Conservation (phyloP, 2,797 vertebrate species). For the Gymnopithys bicolor region DNA sequence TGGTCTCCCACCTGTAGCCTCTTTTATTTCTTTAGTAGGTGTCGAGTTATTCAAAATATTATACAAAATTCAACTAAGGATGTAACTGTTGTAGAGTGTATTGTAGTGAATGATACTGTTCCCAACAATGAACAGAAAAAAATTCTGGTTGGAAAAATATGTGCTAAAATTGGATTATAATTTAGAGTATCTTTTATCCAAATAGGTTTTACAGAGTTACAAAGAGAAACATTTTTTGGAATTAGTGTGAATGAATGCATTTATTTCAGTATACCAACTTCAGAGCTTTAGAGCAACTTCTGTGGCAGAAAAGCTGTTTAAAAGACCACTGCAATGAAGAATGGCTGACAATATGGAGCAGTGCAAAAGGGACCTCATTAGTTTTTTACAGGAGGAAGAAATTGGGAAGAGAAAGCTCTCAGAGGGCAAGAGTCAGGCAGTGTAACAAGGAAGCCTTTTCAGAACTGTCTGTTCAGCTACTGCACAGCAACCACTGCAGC, state of each 20-base stretch:
- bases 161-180: constrained; percentile 30
- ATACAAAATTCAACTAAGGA: background rate
- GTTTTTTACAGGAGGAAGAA: constrained; percentile 1
- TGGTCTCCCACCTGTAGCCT: background rate
- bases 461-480: background rate
- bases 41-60: background rate
- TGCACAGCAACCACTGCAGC: background rate
- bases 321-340: background rate
- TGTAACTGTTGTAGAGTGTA: background rate
- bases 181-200: constrained; percentile 1
- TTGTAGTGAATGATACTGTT: background rate
- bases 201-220: constrained; percentile 5
- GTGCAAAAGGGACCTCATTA: constrained; percentile 28
- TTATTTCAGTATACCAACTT: background rate
- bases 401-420: constrained; percentile 8
- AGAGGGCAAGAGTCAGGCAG: constrained; percentile 16
- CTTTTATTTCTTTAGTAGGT: background rate
- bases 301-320: constrained; percentile 24
- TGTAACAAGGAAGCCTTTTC: background rate
- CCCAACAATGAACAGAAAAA: background rate
- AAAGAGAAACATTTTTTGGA: constrained; percentile 4
- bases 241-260: constrained; percentile 42
- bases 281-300: background rate
- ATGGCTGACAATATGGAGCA: constrained; percentile 1
- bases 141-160: background rate